Percentiles rank a stretch among this genome's conserved stretches.
Evolutionary conservation across 2,797 vertebrate species (phyloP).

Genomic region (Acanthiza pusilla): DNA sequence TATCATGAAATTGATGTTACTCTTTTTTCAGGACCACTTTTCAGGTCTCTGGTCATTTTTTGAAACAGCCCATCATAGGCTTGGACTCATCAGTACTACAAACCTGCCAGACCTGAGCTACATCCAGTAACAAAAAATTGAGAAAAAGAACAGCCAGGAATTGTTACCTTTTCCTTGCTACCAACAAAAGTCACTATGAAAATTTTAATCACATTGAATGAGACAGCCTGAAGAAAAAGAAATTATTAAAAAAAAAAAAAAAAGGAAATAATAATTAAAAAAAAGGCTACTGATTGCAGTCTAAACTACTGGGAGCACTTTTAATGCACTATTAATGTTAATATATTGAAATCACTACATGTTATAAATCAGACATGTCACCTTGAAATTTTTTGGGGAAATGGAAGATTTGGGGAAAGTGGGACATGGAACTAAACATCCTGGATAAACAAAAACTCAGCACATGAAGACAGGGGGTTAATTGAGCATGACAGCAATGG

Average conservation of each 20-base stretch:
- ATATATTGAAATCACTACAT: constrained; percentile 35
- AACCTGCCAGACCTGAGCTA: not conserved
- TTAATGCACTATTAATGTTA: constrained; percentile 52
- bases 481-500: not conserved
- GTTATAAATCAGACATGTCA: constrained; percentile 54
- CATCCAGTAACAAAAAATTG: not conserved
- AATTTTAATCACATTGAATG: constrained; percentile 31
- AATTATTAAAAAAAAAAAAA: not conserved
- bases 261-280: too few species aligned
- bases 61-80: not conserved
- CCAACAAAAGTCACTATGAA: not conserved
- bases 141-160: not conserved
- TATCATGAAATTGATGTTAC: not conserved
- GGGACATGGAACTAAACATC: not conserved
- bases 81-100: not conserved
- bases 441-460: not conserved
- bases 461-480: not conserved
- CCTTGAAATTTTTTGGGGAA: constrained; percentile 63
- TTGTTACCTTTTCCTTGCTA: not conserved
- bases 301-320: constrained; percentile 42
- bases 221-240: constrained; percentile 6
- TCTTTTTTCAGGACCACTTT: not conserved
- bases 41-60: not conserved
- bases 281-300: constrained; percentile 10
- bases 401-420: constrained; percentile 11